These are phyloP conservation scores for Sorex fumeus DNA, from an alignment of 2,113 vertebrate species.

Conservation along the genomic window DNA sequence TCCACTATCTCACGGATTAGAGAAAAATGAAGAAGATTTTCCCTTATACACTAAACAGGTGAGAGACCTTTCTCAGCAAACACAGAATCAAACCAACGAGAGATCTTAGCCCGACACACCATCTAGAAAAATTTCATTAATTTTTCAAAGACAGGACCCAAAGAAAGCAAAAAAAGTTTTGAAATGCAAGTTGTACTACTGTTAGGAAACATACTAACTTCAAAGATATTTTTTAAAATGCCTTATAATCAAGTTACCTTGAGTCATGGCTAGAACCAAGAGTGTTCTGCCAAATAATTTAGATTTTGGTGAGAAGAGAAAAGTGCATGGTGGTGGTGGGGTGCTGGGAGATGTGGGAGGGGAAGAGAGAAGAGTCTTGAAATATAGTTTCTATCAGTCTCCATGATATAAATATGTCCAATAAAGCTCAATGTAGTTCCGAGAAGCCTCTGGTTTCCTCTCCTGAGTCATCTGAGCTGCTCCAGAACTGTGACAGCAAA, in stretches of 20 bases:
- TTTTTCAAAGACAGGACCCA: neutral
- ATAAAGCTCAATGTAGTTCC: neutral
- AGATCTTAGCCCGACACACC: neutral
- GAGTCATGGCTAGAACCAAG: neutral
- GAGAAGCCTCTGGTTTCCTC: neutral
- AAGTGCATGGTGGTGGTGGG: too few species aligned
- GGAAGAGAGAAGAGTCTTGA: neutral
- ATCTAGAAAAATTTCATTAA: constrained; percentile 21
- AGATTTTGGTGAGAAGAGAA: neutral
- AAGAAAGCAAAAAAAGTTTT: neutral
- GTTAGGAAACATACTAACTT: neutral
- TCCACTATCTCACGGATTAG: neutral
- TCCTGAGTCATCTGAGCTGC: neutral
- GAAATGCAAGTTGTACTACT: neutral
- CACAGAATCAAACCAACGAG: neutral
- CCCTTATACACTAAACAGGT: neutral
- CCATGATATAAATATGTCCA: neutral
- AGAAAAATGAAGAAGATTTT: neutral
- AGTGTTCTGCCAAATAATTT: neutral
- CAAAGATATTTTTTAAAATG: neutral
- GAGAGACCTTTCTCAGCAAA: neutral
- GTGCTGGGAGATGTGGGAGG: neutral
- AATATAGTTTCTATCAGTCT: neutral
- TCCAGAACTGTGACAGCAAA: neutral
- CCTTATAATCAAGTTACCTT: neutral